phyloP scores from a whole-genome alignment of 2,797 vertebrate species.

The Oophaga sylvatica region DNA sequence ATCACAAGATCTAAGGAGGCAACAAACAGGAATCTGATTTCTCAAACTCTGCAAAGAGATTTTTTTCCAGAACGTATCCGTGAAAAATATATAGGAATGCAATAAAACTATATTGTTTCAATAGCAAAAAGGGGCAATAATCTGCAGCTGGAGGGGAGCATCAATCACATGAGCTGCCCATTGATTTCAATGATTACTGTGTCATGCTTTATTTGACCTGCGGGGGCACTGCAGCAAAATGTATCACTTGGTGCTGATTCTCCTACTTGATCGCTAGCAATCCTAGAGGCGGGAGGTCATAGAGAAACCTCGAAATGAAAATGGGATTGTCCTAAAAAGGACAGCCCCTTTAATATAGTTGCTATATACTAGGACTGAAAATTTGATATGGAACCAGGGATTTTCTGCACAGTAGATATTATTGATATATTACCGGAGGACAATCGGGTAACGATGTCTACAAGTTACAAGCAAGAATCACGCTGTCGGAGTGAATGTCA shows the following conservation, averaged over 20 bases:
- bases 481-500: constrained; percentile 28
- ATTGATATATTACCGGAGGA: constrained; percentile 23
- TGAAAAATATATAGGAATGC: not conserved
- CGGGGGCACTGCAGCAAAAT: not conserved
- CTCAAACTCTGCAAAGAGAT: not conserved
- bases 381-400: constrained; percentile 11
- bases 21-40: not conserved
- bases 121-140: no score
- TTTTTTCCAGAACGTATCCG: not conserved
- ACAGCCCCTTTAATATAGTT: not conserved
- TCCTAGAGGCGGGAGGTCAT: no score
- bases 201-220: not conserved
- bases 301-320: not conserved
- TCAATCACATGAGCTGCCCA: no score
- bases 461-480: constrained; percentile 14
- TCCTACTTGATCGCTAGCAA: no score
- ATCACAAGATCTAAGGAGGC: not conserved
- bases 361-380: not conserved
- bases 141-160: no score
- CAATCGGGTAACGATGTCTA: constrained; percentile 35
- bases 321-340: not conserved
- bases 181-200: not conserved
- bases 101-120: no score
- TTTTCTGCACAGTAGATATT: constrained; percentile 14
- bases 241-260: not conserved